Evolutionary conservation across 2,113 vertebrate genomes (phyloP), one percentile per base, ranked within the genome.

Genomic region (Hippocampus barbouri): DNA sequence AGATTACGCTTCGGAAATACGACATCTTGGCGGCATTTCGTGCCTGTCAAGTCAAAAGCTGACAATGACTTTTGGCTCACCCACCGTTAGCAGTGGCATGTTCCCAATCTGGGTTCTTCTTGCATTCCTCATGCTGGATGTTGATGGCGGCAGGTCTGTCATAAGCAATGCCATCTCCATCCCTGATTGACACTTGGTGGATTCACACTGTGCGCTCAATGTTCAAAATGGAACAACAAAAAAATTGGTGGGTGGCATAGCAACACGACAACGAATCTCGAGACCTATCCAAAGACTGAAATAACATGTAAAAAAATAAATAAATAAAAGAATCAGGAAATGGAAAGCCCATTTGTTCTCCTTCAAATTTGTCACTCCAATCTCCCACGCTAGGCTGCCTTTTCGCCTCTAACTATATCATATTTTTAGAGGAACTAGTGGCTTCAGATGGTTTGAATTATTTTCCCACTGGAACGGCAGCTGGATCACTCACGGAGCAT

Each of bases 391-490:
- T 38, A 10, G 25, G 27, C 30, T 8, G 16, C 2, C 18, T 10
- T 62, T 12, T 21, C 62, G 0, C 62, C 60, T 40, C 30, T 20
- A 64, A 64, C 11, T n/a, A 40, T 41, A 64, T 64, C 38, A 21
- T 64, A 62, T 62, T 38, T 38, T 62, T 20, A 62, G 34, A 30
- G 69, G 34, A 61, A 64, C 71, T 51, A 34, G 16, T 15, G 56
- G n/a, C 12, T n/a, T 69, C 56, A 4, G 56, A 63, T 75, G 76
- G 70, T 66, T 74, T 67, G 64, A 27, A 79, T 78, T 53, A 63
- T n/a, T 18, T 70, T 49, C 40, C 53, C 63, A 49, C 45, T 65
- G 56, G 65, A 78, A 51, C 41, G 38, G 5, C 74, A 83, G 74
- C 65, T 81, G 83, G 68, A 61, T 75, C 14, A 54, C 49, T 66